phyloP scores from a whole-genome alignment of 2,113 vertebrate species.

The Anser brachyrhynchus region DNA sequence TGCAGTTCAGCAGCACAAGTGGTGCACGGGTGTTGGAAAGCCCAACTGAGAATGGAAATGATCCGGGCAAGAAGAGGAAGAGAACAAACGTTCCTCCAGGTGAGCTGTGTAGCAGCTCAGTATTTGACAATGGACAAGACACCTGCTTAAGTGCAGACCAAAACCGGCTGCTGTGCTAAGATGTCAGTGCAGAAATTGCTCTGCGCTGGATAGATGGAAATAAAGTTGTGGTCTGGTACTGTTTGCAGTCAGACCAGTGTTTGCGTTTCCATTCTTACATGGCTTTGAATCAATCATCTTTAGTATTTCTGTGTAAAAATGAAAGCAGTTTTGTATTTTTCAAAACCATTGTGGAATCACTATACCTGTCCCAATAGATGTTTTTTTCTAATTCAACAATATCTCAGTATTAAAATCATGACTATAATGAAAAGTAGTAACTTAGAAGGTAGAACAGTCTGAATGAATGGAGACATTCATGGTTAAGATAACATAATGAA shows the following conservation, averaged over 20 bases:
- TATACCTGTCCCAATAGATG: background rate
- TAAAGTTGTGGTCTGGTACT: background rate
- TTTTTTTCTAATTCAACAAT: background rate
- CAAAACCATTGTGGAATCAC: background rate
- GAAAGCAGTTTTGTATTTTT: background rate
- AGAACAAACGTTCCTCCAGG: conserved; percentile 83
- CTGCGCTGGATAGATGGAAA: background rate
- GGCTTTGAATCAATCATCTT: background rate
- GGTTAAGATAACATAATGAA: background rate
- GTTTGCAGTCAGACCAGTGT: background rate
- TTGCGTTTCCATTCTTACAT: background rate
- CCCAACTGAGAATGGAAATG: conserved; percentile 81
- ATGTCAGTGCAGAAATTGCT: background rate
- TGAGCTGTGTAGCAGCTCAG: conserved; percentile 41
- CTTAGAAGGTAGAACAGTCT: background rate
- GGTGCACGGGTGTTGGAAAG: conserved; percentile 77
- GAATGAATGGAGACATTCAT: background rate
- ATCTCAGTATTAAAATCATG: background rate
- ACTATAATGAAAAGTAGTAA: background rate
- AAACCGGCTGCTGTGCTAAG: background rate
- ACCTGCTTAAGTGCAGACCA: accelerated
- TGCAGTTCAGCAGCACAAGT: conserved; percentile 80
- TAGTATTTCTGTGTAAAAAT: background rate
- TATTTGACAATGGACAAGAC: background rate
- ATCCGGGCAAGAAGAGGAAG: conserved; percentile 87